Conservation (phyloP, 2,797 vertebrate species). For the Lacerta viridis region DNA sequence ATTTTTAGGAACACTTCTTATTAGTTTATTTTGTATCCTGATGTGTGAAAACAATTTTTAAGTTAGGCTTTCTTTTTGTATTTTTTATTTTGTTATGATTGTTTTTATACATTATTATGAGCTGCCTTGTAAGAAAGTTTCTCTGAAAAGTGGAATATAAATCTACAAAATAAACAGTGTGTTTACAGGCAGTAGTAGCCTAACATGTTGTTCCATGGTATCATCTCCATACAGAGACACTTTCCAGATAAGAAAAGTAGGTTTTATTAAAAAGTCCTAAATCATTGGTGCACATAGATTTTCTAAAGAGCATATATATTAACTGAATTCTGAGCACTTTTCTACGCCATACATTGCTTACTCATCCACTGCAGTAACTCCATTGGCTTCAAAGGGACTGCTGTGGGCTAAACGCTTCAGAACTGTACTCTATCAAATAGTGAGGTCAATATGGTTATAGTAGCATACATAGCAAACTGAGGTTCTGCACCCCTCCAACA, state of each 20-base stretch:
- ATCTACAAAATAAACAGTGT: background rate
- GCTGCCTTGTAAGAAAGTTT: background rate
- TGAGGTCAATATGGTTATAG: background rate
- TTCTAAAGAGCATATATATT: background rate
- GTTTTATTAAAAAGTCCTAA: background rate
- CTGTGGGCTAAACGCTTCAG: background rate
- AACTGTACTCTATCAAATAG: background rate
- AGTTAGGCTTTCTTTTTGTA: background rate
- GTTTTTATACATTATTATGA: background rate
- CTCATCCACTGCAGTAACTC: background rate
- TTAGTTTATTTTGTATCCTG: background rate
- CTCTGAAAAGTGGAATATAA: background rate
- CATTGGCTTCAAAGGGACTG: background rate
- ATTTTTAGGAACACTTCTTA: background rate
- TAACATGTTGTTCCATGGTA: background rate
- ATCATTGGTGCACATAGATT: background rate
- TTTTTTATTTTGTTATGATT: background rate
- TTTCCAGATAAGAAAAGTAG: background rate
- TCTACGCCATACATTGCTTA: background rate
- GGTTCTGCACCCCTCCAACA: no score
- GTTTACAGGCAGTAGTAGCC: background rate
- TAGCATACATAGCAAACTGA: background rate
- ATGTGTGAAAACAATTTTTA: background rate
- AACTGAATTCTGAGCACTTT: background rate
- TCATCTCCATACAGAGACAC: background rate